Conservation (phyloP, 2,888 invertebrate genomes). For the Drosophila picticornis region DNA sequence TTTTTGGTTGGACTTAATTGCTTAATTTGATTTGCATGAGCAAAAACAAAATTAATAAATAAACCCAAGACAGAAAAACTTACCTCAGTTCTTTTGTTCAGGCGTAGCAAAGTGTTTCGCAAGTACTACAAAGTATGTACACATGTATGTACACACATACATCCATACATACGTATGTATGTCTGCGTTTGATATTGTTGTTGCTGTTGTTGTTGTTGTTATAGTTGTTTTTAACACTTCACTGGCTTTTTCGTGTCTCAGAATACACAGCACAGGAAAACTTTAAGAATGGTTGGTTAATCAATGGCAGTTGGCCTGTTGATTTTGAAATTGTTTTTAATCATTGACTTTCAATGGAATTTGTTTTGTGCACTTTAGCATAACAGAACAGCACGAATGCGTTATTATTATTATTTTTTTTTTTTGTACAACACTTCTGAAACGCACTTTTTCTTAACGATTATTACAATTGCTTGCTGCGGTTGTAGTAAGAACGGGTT, state of each 20-base stretch:
- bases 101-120: slow-evolving; percentile 67
- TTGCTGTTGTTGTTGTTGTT: slow-evolving; percentile 37
- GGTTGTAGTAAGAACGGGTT: background rate
- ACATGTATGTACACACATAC: slow-evolving; percentile 21
- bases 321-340: slow-evolving; percentile 35
- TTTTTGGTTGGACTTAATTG: slow-evolving; percentile 56
- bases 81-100: slow-evolving; percentile 77
- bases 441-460: slow-evolving; percentile 48
- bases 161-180: slow-evolving; percentile 22
- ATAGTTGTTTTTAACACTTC: slow-evolving; percentile 61
- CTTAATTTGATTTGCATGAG: slow-evolving; percentile 77
- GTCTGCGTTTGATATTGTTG: slow-evolving; percentile 26
- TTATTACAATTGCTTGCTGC: slow-evolving; percentile 10
- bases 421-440: slow-evolving; percentile 1
- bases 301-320: slow-evolving; percentile 46
- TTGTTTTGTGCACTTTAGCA: slow-evolving; percentile 13
- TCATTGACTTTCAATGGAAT: slow-evolving; percentile 21
- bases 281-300: slow-evolving; percentile 47
- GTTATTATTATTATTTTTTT: background rate
- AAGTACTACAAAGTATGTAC: slow-evolving; percentile 45
- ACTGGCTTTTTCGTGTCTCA: slow-evolving; percentile 61
- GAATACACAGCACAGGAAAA: slow-evolving; percentile 50
- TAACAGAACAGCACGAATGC: slow-evolving; percentile 19
- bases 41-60: slow-evolving; percentile 32
- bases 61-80: slow-evolving; percentile 50